These are phyloP conservation scores for Guaruba guarouba DNA, from an alignment of 2,113 vertebrate genomes.

Conservation along the genomic window DNA sequence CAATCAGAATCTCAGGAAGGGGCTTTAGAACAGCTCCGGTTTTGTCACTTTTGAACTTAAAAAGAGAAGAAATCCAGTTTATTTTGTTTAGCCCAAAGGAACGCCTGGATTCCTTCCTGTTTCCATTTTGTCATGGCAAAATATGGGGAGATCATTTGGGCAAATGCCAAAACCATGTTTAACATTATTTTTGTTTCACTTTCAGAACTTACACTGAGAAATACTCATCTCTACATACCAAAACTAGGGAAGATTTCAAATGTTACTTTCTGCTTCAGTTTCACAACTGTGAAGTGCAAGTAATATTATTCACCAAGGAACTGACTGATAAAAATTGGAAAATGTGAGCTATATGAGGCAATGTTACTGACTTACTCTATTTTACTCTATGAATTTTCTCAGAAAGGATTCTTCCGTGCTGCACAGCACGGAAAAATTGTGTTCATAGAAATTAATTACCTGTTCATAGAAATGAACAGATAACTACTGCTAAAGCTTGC, in stretches of 20 bases:
- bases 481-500: not conserved
- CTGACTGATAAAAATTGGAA: not conserved
- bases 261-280: not conserved
- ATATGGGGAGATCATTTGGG: accelerated
- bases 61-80: not conserved
- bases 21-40: not conserved
- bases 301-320: not conserved
- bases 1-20: not conserved
- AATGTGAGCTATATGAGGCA: constrained; percentile 16
- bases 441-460: not conserved
- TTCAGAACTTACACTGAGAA: not conserved
- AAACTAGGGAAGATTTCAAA: not conserved
- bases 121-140: not conserved
- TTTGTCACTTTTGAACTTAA: not conserved
- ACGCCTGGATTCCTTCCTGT: not conserved
- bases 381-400: not conserved
- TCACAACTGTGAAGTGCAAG: not conserved
- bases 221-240: not conserved
- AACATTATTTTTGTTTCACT: not conserved
- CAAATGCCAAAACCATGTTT: not conserved
- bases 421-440: not conserved
- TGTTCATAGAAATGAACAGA: not conserved
- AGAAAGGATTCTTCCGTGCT: not conserved
- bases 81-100: not conserved
- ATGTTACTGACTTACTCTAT: not conserved